Conservation (phyloP, 2,113 vertebrate species). For the Elgaria multicarinata region DNA sequence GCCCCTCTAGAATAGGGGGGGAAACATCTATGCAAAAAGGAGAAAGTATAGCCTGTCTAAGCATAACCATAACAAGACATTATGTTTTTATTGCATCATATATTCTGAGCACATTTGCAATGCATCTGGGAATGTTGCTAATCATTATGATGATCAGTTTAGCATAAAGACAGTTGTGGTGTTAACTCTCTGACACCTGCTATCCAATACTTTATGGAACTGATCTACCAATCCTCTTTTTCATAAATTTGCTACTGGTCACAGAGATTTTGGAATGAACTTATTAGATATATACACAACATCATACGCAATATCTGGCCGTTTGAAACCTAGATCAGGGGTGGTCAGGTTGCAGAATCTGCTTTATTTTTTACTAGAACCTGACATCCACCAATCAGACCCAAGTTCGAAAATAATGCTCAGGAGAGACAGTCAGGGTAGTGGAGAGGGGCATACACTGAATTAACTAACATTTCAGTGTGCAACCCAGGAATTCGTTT, state of each 20-base stretch:
- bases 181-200: constrained; percentile 22
- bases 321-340: neutral
- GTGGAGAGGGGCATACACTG: neutral
- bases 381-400: neutral
- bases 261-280: neutral
- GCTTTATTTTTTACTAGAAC: neutral
- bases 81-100: neutral
- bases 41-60: neutral
- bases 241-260: constrained; percentile 20
- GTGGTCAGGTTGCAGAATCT: neutral
- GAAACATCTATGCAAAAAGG: neutral
- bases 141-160: constrained; percentile 38
- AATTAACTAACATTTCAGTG: neutral
- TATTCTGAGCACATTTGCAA: constrained; percentile 14
- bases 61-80: neutral
- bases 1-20: neutral
- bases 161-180: constrained; percentile 16
- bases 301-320: constrained; percentile 13
- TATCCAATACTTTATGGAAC: neutral
- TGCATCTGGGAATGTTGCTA: neutral
- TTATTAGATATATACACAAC: neutral
- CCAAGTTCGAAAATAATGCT: neutral
- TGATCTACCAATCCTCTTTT: neutral
- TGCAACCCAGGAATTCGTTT: neutral
- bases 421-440: neutral